These are phyloP conservation scores for Seriola aureovittata DNA, from an alignment of 2,113 vertebrate genomes.

Conservation along the genomic window DNA sequence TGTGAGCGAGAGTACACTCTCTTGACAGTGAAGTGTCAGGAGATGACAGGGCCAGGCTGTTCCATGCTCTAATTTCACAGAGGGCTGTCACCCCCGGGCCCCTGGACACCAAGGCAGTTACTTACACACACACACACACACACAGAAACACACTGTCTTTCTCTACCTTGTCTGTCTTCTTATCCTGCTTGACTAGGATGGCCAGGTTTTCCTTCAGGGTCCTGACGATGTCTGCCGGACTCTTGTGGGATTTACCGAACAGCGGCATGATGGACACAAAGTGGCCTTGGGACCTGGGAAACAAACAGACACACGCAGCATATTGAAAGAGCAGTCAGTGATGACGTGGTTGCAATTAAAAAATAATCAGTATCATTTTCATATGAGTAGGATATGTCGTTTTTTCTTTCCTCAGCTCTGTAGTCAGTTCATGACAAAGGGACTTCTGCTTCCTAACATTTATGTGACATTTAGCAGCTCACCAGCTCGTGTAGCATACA, in stretches of 20 bases:
- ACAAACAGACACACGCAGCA: slow-evolving; percentile 22
- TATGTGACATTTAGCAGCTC: background rate
- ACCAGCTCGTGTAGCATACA: background rate
- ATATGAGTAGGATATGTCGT: background rate
- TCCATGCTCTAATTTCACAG: slow-evolving; percentile 64
- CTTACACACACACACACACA: background rate
- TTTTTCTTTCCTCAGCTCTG: background rate
- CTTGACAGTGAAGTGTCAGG: slow-evolving; percentile 70
- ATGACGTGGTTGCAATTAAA: background rate
- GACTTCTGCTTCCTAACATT: background rate
- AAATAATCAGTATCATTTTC: background rate
- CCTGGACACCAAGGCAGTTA: background rate
- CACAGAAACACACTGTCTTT: background rate
- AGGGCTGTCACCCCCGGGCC: slow-evolving; percentile 48
- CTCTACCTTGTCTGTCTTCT: slow-evolving; percentile 96
- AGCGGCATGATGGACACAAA: slow-evolving; percentile 89
- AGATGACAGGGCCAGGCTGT: slow-evolving; percentile 47
- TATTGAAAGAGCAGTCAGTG: background rate
- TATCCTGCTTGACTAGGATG: slow-evolving; percentile 95
- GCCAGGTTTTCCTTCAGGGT: slow-evolving; percentile 94
- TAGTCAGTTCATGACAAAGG: background rate
- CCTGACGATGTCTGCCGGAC: slow-evolving; percentile 94
- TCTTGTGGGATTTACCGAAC: slow-evolving; percentile 98
- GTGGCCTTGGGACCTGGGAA: slow-evolving; percentile 62
- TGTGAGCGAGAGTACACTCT: background rate